Percentiles rank a stretch among this genome's conserved stretches.
Conservation (phyloP, 2,797 vertebrate species). For the Xiphophorus birchmanni region DNA sequence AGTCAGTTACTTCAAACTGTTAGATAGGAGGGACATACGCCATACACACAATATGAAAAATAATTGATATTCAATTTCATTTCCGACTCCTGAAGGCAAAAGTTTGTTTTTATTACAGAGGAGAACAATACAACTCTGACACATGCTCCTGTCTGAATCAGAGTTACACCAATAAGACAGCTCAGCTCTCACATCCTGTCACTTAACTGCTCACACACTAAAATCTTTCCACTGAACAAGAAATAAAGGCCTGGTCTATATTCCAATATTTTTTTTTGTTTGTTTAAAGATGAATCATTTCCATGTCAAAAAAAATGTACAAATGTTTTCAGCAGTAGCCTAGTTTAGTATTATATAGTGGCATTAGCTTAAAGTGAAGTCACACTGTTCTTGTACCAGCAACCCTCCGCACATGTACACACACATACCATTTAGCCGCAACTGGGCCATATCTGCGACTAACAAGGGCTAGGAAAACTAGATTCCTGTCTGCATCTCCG, state of each 20-base stretch:
- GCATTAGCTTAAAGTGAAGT: neutral
- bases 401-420: slow-evolving; percentile 11
- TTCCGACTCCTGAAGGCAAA: neutral
- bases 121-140: neutral
- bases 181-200: neutral
- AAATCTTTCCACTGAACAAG: neutral
- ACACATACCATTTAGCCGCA: neutral
- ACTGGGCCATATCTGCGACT: slow-evolving; percentile 58
- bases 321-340: neutral
- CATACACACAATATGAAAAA: neutral
- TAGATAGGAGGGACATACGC: neutral
- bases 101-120: neutral
- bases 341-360: neutral
- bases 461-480: slow-evolving; percentile 36
- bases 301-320: neutral
- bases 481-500: slow-evolving; percentile 18
- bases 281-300: neutral
- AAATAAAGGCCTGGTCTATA: neutral
- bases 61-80: neutral
- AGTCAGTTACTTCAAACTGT: too few species aligned
- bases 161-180: neutral
- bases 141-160: neutral
- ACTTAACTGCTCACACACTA: neutral
- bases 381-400: neutral
- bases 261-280: neutral